These are phyloP conservation scores for Mugil cephalus DNA, from an alignment of 2,113 vertebrate species.

Conservation along the genomic window DNA sequence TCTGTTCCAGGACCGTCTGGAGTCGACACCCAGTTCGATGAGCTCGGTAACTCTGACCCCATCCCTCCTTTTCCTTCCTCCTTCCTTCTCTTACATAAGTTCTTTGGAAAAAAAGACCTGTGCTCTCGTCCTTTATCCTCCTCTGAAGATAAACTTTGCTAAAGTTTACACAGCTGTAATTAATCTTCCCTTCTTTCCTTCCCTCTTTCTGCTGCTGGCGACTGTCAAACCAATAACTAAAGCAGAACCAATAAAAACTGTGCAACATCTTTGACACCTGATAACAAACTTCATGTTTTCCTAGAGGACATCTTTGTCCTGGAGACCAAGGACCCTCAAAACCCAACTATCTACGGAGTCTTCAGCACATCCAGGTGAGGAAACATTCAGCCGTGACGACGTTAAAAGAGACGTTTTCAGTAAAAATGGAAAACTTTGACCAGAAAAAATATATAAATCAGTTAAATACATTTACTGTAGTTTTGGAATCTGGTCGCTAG, in stretches of 20 bases:
- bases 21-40: conserved; percentile 88
- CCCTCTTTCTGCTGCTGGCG: not conserved
- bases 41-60: conserved; percentile 79
- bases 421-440: no score
- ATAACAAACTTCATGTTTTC: conserved; percentile 2
- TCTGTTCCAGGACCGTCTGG: conserved; percentile 85
- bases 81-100: not conserved
- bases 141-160: conserved; percentile 2
- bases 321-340: conserved; percentile 86
- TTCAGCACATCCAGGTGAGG: conserved; percentile 90
- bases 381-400: fast-evolving
- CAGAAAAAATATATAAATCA: no score
- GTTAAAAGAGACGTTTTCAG: not conserved
- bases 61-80: conserved; percentile 23
- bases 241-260: not conserved
- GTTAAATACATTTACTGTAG: no score
- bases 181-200: conserved; percentile 43
- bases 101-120: not conserved
- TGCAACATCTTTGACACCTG: no score
- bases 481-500: no score
- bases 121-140: conserved; percentile 3
- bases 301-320: conserved; percentile 90
- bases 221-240: fast-evolving
- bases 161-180: not conserved
- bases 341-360: conserved; percentile 88